Conservation (phyloP, 2,113 vertebrate genomes). For the Myotis lucifugus region DNA sequence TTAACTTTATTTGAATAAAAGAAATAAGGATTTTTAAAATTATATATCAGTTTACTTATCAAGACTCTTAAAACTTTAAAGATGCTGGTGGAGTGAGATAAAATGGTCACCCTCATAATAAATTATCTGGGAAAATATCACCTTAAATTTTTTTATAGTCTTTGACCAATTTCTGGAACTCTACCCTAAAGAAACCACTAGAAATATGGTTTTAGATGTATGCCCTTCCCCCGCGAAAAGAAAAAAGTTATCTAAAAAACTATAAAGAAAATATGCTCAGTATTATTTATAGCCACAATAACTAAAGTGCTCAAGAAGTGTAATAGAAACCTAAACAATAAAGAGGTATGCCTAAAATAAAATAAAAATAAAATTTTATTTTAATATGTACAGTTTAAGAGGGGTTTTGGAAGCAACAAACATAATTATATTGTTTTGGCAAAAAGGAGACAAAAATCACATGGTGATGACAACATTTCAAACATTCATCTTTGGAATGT, state of each 20-base stretch:
- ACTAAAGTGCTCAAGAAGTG: neutral
- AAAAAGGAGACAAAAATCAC: neutral
- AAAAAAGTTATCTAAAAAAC: neutral
- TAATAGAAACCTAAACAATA: neutral
- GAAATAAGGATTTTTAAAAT: neutral
- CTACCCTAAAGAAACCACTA: too few species aligned
- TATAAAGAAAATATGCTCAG: neutral
- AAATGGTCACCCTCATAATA: neutral
- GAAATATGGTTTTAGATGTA: too few species aligned
- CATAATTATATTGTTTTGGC: neutral
- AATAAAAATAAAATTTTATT: neutral
- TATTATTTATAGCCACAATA: neutral
- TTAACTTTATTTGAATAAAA: constrained; percentile 19
- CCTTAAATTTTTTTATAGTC: neutral
- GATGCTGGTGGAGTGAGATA: neutral
- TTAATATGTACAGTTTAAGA: neutral
- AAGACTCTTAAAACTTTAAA: neutral
- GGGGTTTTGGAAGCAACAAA: neutral
- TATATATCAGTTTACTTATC: neutral
- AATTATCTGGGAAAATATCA: neutral
- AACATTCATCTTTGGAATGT: neutral
- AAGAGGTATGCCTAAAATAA: neutral
- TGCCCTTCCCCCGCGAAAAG: neutral
- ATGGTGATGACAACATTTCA: neutral
- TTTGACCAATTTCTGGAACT: too few species aligned